Conservation (phyloP, 2,797 vertebrate genomes). For the Brotula barbata region DNA sequence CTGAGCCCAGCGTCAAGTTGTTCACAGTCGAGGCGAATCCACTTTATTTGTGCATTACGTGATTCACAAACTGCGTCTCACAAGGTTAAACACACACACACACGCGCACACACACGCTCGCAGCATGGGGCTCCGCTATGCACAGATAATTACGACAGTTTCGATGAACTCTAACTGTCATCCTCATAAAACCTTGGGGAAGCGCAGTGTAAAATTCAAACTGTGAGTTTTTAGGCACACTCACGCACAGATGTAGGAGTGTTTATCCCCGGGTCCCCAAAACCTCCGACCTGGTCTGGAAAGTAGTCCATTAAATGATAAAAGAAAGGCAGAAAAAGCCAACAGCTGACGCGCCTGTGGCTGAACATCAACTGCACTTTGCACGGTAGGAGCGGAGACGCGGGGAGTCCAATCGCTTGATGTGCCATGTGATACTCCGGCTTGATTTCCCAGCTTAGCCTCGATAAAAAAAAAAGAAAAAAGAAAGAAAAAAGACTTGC, state of each 20-base stretch:
- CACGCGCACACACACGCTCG: no score
- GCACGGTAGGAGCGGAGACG: slow-evolving; percentile 42
- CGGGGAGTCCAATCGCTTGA: slow-evolving; percentile 21
- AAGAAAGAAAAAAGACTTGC: neutral
- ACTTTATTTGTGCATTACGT: no score
- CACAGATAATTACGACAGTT: no score
- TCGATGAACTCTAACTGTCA: no score
- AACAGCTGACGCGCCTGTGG: slow-evolving; percentile 75
- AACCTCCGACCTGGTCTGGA: slow-evolving; percentile 47
- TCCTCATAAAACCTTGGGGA: no score
- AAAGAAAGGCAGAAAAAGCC: slow-evolving; percentile 44
- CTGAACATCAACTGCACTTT: slow-evolving; percentile 66
- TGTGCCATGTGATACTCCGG: slow-evolving; percentile 39
- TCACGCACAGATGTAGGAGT: slow-evolving; percentile 41
- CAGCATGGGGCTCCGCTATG: no score
- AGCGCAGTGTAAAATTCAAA: slow-evolving; percentile 22
- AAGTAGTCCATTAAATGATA: slow-evolving; percentile 70
- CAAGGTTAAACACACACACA: no score
- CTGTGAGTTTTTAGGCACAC: slow-evolving; percentile 32
- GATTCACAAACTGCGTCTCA: no score
- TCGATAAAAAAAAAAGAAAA: neutral
- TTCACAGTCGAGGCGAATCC: no score
- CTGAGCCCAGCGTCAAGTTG: no score
- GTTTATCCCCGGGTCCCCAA: slow-evolving; percentile 62
- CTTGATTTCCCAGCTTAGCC: slow-evolving; percentile 39